These are phyloP conservation scores for Corydoras sp. DNA, from an alignment of 2,113 vertebrate genomes.

Conservation along the genomic window DNA sequence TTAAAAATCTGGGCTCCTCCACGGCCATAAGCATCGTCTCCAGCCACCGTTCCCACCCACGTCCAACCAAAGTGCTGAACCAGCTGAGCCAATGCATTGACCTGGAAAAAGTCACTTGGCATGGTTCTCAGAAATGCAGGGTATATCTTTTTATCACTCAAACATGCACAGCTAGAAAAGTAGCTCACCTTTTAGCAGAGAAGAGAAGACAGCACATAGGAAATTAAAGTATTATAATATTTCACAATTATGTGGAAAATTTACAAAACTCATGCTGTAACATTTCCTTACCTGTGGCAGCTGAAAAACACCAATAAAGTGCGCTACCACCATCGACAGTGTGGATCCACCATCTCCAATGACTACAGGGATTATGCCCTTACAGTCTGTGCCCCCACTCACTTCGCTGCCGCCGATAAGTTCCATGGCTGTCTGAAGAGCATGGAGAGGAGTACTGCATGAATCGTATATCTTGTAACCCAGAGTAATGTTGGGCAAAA, in stretches of 20 bases:
- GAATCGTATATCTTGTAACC: conserved; percentile 72
- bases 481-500: conserved; percentile 66
- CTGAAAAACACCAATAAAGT: conserved; percentile 63
- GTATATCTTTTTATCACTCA: conserved; percentile 68
- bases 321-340: conserved; percentile 69
- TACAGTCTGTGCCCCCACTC: conserved; percentile 35
- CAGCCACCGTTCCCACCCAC: conserved; percentile 71
- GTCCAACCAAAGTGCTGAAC: conserved; percentile 70
- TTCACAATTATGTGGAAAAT: no score
- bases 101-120: conserved; percentile 73
- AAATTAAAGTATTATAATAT: no score
- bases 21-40: conserved; percentile 68
- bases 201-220: neutral
- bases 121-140: conserved; percentile 72
- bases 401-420: conserved; percentile 50
- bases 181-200: conserved; percentile 65
- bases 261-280: no score
- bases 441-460: conserved; percentile 62
- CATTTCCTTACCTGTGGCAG: conserved; percentile 63
- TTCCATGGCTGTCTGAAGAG: conserved; percentile 61
- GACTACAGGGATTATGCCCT: conserved; percentile 54
- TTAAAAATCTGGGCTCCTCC: conserved; percentile 67
- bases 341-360: conserved; percentile 73
- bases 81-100: conserved; percentile 66
- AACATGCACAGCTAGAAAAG: conserved; percentile 71